Conservation (phyloP, 2,888 invertebrate species). For the Hypomecis atomaria region DNA sequence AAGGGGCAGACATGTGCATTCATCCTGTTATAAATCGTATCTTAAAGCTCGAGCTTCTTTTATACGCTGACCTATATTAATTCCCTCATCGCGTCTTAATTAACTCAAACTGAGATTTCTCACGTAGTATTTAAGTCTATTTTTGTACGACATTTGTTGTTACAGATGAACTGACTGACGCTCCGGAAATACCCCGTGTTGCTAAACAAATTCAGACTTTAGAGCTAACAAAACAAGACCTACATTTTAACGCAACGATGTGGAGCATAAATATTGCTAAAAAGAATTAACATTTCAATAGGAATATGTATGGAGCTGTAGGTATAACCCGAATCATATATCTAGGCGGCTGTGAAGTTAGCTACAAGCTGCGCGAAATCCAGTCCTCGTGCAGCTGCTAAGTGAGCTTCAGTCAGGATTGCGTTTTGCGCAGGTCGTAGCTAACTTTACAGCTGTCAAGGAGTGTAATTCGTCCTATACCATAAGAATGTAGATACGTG, state of each 20-base stretch:
- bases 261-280: not conserved
- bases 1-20: not conserved
- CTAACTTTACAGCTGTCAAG: too few relatives aligned
- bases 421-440: too few relatives aligned
- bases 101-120: conserved; percentile 4
- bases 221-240: conserved; percentile 19
- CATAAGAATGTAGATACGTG: too few relatives aligned
- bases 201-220: conserved; percentile 20
- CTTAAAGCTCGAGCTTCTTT: conserved; percentile 5
- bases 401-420: too few relatives aligned
- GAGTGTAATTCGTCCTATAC: too few relatives aligned
- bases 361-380: too few relatives aligned
- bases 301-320: too few relatives aligned
- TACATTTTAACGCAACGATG: not conserved
- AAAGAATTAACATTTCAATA: not conserved
- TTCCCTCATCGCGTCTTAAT: conserved; percentile 4
- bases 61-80: conserved; percentile 23
- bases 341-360: too few relatives aligned
- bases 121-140: conserved; percentile 13
- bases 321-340: too few relatives aligned
- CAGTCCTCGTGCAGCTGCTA: too few relatives aligned
- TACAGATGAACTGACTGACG: conserved; percentile 25
- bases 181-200: conserved; percentile 26
- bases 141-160: conserved; percentile 15
- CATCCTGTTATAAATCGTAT: conserved; percentile 14